Evolutionary conservation across 2,113 vertebrate species (phyloP).

Genomic region (Xyrauchen texanus): DNA sequence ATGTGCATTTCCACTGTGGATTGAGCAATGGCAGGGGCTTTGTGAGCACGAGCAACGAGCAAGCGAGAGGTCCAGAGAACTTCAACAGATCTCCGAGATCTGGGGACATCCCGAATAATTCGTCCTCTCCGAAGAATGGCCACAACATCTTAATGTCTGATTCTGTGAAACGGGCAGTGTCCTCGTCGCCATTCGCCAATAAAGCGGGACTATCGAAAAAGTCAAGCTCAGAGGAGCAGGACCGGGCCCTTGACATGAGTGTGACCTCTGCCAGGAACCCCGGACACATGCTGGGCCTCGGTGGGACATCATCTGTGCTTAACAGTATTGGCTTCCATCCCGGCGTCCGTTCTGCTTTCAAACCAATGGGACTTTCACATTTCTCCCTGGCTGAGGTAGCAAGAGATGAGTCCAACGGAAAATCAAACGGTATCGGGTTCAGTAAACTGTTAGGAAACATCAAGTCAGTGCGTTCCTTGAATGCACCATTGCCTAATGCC

Average conservation of each 20-base stretch:
- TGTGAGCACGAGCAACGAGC: constrained; percentile 70
- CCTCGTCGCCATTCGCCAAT: constrained; percentile 72
- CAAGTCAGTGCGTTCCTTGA: constrained; percentile 72
- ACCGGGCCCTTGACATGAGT: constrained; percentile 87
- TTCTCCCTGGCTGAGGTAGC: constrained; percentile 66
- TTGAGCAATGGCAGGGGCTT: constrained; percentile 82
- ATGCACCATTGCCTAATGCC: constrained; percentile 66
- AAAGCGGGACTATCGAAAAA: constrained; percentile 72
- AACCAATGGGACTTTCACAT: constrained; percentile 81
- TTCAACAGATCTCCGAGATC: constrained; percentile 81
- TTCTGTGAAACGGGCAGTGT: constrained; percentile 70
- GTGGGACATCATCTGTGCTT: constrained; percentile 75
- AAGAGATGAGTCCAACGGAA: constrained; percentile 76
- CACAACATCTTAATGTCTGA: constrained; percentile 75
- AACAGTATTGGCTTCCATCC: constrained; percentile 85
- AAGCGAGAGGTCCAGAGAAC: constrained; percentile 73
- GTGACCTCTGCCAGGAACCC: constrained; percentile 79
- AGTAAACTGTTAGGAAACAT: constrained; percentile 79
- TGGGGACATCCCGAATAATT: constrained; percentile 75
- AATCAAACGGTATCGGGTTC: constrained; percentile 74
- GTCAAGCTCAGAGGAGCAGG: constrained; percentile 78
- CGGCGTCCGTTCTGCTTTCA: constrained; percentile 89
- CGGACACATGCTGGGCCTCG: constrained; percentile 77
- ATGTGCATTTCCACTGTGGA: constrained; percentile 93
- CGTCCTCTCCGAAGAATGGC: constrained; percentile 68